A percentile compares a stretch with the other conserved stretches of the same genome.
Conservation (phyloP, 2,113 vertebrate genomes). For the Etheostoma cragini region DNA sequence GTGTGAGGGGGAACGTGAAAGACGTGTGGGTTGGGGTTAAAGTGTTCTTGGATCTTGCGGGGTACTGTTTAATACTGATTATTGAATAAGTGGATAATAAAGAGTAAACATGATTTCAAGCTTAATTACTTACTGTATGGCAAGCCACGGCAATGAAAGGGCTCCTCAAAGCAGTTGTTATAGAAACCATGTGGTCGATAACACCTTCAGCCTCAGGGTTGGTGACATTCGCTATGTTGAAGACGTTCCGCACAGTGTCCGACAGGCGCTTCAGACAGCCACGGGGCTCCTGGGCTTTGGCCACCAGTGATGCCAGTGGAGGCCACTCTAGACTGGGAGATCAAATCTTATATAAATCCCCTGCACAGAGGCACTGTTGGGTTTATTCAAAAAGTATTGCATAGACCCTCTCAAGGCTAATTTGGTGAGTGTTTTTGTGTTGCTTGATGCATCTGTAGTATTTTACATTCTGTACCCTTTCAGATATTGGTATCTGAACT, state of each 20-base stretch:
- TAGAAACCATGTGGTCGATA: slow-evolving; percentile 93
- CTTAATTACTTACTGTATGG: slow-evolving; percentile 85
- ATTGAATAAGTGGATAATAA: not conserved
- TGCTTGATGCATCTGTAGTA: not conserved
- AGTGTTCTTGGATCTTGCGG: not conserved
- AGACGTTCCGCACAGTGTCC: slow-evolving; percentile 81
- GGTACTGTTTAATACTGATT: not conserved
- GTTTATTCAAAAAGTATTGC: not conserved
- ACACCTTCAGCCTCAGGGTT: slow-evolving; percentile 89
- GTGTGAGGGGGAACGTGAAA: not conserved
- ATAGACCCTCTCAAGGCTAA: not conserved
- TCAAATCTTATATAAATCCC: not conserved
- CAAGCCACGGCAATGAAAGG: slow-evolving; percentile 89
- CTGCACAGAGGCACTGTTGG: not conserved
- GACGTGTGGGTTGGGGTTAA: not conserved
- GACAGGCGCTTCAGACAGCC: slow-evolving; percentile 89
- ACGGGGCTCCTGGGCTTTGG: slow-evolving; percentile 87
- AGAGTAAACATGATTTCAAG: not conserved
- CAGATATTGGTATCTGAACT: not conserved
- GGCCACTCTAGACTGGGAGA: slow-evolving; percentile 88
- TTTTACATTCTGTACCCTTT: not conserved
- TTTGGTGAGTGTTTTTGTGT: not conserved
- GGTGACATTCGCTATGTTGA: slow-evolving; percentile 83
- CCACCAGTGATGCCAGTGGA: slow-evolving; percentile 82
- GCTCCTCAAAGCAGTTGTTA: slow-evolving; percentile 91